Evolutionary conservation across 2,888 invertebrate genomes (phyloP).

Genomic region (Aspidiotus rigidus): DNA sequence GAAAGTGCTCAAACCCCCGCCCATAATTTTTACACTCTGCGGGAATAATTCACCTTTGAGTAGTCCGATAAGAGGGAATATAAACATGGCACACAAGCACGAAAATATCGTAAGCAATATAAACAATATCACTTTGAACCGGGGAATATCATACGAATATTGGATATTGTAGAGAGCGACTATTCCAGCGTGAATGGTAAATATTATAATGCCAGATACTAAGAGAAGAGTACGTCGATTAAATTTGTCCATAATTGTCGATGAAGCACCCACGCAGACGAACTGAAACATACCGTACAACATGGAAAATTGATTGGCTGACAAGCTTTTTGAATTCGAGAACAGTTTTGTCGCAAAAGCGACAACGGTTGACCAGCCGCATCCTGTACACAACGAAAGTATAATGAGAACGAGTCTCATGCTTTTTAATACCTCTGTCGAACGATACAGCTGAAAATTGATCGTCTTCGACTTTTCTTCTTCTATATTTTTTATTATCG

Average conservation of each 20-base stretch:
- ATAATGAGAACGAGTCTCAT: constrained; percentile 21
- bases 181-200: neutral
- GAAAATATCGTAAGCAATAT: constrained; percentile 9
- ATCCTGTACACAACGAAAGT: neutral
- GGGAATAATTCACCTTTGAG: constrained; percentile 22
- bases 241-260: constrained; percentile 36
- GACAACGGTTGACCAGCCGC: constrained; percentile 31
- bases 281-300: constrained; percentile 37
- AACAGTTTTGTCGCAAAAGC: constrained; percentile 37
- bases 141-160: neutral
- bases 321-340: constrained; percentile 36
- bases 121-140: constrained; percentile 10
- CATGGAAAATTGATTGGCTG: constrained; percentile 37
- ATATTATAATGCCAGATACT: neutral
- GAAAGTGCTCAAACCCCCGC: constrained; percentile 3
- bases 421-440: constrained; percentile 20
- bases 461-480: constrained; percentile 10
- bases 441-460: constrained; percentile 1
- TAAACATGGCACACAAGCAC: constrained; percentile 1
- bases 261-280: constrained; percentile 36
- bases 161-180: constrained; percentile 3
- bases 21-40: constrained; percentile 9
- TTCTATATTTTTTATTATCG: constrained; percentile 6
- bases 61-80: constrained; percentile 1
- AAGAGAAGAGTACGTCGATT: constrained; percentile 36